Percentiles rank a stretch among this genome's conserved stretches.
Evolutionary conservation across 1,140 invertebrate species (phyloP).

Genomic region (Diuraphis noxia): DNA sequence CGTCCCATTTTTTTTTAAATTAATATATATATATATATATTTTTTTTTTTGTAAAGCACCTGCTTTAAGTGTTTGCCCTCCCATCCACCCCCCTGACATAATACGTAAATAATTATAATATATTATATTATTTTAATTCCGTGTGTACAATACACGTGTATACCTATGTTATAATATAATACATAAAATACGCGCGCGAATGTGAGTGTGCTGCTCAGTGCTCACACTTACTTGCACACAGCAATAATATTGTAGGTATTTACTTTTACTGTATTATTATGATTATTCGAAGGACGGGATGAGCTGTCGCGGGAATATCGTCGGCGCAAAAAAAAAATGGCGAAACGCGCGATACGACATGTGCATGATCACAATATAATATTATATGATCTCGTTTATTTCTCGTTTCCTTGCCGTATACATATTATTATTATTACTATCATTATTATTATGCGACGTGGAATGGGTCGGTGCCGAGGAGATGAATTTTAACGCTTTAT

Average conservation of each 20-base stretch:
- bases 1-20: constrained; percentile 21
- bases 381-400: neutral
- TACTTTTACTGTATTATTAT: neutral
- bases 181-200: neutral
- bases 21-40: neutral
- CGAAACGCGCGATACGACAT: neutral
- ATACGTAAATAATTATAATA: neutral
- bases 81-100: neutral
- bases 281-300: neutral
- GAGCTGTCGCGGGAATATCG: neutral
- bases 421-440: too few species aligned
- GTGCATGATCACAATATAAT: neutral
- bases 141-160: too few species aligned
- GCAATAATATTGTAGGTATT: neutral
- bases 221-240: neutral
- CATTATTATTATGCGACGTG: too few species aligned
- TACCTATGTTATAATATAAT: neutral
- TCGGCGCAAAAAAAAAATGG: neutral
- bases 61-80: constrained; percentile 41
- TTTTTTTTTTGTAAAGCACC: constrained; percentile 33
- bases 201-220: neutral
- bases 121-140: constrained; percentile 1
- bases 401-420: neutral
- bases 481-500: constrained; percentile 24
- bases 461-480: neutral